These are phyloP conservation scores for Scaptomyza montana DNA, from an alignment of 1,140 invertebrate species.

Conservation along the genomic window DNA sequence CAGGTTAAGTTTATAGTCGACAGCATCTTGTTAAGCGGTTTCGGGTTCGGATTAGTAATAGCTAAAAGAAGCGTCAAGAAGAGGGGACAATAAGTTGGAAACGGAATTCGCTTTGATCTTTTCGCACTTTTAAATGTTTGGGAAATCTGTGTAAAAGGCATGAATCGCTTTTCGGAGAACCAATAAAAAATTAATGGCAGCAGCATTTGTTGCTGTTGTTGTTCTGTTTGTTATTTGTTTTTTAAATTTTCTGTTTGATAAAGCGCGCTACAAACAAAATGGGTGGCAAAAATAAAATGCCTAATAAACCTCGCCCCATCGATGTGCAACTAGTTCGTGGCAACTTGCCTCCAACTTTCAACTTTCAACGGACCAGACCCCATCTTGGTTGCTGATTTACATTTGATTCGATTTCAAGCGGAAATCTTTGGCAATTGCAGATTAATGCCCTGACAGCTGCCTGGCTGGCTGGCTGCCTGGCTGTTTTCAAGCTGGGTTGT, in stretches of 20 bases:
- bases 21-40: slow-evolving; percentile 57
- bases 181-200: slow-evolving; percentile 80
- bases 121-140: slow-evolving; percentile 82
- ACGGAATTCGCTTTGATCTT: slow-evolving; percentile 81
- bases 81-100: slow-evolving; percentile 78
- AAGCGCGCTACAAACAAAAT: slow-evolving; percentile 78
- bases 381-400: slow-evolving; percentile 58
- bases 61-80: slow-evolving; percentile 1
- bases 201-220: slow-evolving; percentile 37
- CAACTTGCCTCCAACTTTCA: slow-evolving; percentile 48
- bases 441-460: slow-evolving; percentile 80
- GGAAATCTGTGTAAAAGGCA: slow-evolving; percentile 73
- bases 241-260: slow-evolving; percentile 82
- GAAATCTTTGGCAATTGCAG: slow-evolving; percentile 80
- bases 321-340: slow-evolving; percentile 76
- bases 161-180: slow-evolving; percentile 79
- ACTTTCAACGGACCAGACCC: slow-evolving; percentile 15
- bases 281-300: slow-evolving; percentile 70
- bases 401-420: slow-evolving; percentile 78
- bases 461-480: slow-evolving; percentile 12
- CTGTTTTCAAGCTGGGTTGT: no score
- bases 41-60: slow-evolving; percentile 7
- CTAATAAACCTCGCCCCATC: slow-evolving; percentile 27
- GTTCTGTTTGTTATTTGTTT: slow-evolving; percentile 64
- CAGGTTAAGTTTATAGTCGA: slow-evolving; percentile 14